phyloP scores from a whole-genome alignment of 2,888 invertebrate species.

The Caenorhabditis sp. region DNA sequence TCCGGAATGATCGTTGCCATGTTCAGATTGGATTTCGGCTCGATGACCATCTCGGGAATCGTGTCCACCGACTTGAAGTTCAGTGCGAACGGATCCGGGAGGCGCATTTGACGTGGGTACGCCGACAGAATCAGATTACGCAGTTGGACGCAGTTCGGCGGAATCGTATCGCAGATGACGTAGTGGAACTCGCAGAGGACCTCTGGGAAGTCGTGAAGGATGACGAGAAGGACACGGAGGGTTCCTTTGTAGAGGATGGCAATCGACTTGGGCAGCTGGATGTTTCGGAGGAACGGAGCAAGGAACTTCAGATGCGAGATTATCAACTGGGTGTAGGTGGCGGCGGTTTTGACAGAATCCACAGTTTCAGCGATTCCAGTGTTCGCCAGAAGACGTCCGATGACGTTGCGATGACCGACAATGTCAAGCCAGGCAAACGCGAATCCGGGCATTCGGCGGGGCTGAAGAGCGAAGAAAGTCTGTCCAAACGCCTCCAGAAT shows the following conservation, averaged over 20 bases:
- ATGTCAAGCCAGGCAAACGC: conserved; percentile 98
- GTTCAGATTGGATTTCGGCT: conserved; percentile 80
- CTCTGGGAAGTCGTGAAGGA: conserved; percentile 99
- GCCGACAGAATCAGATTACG: conserved; percentile 97
- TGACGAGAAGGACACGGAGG: conserved; percentile 91
- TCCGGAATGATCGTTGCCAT: conserved; percentile 77
- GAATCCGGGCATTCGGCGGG: conserved; percentile 95
- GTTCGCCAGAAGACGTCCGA: conserved; percentile 71
- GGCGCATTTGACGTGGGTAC: conserved; percentile 96
- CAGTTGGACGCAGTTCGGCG: conserved; percentile 99
- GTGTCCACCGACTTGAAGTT: conserved; percentile 88
- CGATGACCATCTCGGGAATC: conserved; percentile 81
- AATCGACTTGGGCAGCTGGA: conserved; percentile 95
- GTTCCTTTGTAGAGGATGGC: conserved; percentile 94
- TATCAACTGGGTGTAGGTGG: conserved; percentile 95
- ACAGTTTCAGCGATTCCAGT: conserved; percentile 67
- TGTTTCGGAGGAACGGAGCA: conserved; percentile 96
- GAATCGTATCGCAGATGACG: conserved; percentile 98
- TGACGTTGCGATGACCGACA: conserved; percentile 89
- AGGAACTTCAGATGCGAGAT: conserved; percentile 97
- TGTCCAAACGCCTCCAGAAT: conserved; percentile 87
- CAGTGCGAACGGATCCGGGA: conserved; percentile 98
- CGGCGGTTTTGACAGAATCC: conserved; percentile 71
- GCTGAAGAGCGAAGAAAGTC: conserved; percentile 92
- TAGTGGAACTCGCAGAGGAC: conserved; percentile 99